A percentile compares a stretch with the other conserved stretches of the same genome.
phyloP scores from a whole-genome alignment of 2,797 vertebrate genomes.

The Lagocephalus sceleratus region DNA sequence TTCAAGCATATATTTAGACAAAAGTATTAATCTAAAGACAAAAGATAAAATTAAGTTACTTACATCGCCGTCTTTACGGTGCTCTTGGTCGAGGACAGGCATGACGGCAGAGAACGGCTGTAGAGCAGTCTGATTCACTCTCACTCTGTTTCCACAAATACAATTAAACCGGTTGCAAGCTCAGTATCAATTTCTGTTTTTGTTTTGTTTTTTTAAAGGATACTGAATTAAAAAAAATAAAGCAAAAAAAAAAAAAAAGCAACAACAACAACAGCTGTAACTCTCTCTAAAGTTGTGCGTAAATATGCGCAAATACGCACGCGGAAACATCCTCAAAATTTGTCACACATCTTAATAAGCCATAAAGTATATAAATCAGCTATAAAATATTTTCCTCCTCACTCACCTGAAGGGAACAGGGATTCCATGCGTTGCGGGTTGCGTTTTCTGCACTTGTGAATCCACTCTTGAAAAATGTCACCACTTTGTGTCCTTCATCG shows the following conservation, averaged over 20 bases:
- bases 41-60: conserved; percentile 34
- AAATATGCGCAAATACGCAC: neutral
- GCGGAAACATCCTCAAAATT: neutral
- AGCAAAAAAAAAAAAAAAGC: too few species aligned
- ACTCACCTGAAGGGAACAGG: conserved; percentile 60
- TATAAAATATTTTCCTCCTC: conserved; percentile 7
- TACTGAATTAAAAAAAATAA: neutral
- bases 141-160: conserved; percentile 41
- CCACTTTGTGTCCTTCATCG: conserved; percentile 31
- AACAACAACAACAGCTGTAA: neutral
- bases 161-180: conserved; percentile 8
- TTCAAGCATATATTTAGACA: neutral
- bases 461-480: conserved; percentile 21
- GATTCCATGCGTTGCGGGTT: conserved; percentile 30
- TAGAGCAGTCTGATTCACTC: conserved; percentile 26
- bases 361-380: too few species aligned
- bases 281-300: neutral
- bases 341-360: neutral
- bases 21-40: neutral
- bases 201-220: neutral
- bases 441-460: conserved; percentile 12
- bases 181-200: neutral
- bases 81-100: conserved; percentile 78
- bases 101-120: conserved; percentile 63
- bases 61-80: conserved; percentile 65